These are phyloP conservation scores for Stictocephala bisonia DNA, from an alignment of 2,888 invertebrate genomes.

Conservation along the genomic window DNA sequence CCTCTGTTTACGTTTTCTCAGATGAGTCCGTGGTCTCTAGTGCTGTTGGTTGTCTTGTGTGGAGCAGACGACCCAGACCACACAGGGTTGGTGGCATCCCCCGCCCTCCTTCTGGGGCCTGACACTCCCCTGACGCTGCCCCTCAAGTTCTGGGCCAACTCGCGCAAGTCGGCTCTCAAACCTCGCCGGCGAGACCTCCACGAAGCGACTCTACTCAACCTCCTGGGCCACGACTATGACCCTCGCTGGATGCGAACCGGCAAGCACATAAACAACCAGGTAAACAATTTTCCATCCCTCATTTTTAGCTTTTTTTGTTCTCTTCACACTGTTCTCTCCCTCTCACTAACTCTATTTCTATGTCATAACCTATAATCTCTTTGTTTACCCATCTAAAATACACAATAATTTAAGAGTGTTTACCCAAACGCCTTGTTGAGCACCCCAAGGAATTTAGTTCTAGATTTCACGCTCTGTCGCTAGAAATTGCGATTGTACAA, in stretches of 20 bases:
- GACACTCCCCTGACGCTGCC: constrained; percentile 52
- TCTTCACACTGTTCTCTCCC: background rate
- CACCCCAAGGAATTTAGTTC: too few species aligned
- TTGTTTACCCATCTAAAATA: too few species aligned
- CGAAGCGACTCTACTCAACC: constrained; percentile 62
- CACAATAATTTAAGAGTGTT: too few species aligned
- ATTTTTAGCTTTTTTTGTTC: background rate
- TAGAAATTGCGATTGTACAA: too few species aligned
- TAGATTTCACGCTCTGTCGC: too few species aligned
- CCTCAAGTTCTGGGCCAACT: constrained; percentile 60
- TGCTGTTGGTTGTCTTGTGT: too few species aligned
- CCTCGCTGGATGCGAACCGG: constrained; percentile 66
- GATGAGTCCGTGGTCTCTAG: background rate
- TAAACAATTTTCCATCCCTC: background rate
- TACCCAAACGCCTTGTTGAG: too few species aligned
- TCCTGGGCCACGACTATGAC: constrained; percentile 65
- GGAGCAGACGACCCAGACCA: constrained; percentile 49
- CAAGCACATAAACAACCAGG: constrained; percentile 41
- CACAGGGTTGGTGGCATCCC: constrained; percentile 54
- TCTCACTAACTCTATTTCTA: background rate
- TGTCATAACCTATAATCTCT: too few species aligned
- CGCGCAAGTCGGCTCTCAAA: constrained; percentile 62
- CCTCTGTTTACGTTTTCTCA: background rate
- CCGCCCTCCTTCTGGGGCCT: constrained; percentile 49
- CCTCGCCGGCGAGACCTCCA: constrained; percentile 65